Evolutionary conservation across 2,113 vertebrate species (phyloP).

Genomic region (Oceanodroma tethys): DNA sequence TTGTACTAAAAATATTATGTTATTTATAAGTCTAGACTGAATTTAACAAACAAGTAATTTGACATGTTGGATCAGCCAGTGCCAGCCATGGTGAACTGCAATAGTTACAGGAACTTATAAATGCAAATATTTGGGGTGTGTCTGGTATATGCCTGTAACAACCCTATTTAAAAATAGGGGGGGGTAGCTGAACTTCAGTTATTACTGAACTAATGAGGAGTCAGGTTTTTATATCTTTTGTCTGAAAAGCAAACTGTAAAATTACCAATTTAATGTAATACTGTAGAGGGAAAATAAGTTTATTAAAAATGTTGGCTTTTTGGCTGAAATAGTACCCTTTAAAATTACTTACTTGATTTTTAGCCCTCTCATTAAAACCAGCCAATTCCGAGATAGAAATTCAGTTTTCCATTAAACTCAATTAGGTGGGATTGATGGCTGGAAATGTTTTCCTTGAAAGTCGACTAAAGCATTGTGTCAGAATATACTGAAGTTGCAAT

Average conservation of each 20-base stretch:
- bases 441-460: not conserved
- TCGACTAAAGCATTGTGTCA: not conserved
- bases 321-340: not conserved
- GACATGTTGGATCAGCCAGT: not conserved
- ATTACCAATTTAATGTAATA: not conserved
- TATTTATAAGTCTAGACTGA: constrained; percentile 59
- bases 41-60: not conserved
- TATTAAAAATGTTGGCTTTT: not conserved
- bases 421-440: not conserved
- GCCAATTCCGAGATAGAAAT: not conserved
- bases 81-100: not conserved
- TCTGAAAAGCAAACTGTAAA: not conserved
- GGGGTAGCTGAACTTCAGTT: not conserved
- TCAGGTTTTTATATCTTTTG: not conserved
- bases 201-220: not conserved
- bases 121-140: constrained; percentile 2
- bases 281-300: not conserved
- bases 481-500: not conserved
- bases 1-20: constrained; percentile 42
- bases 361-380: not conserved
- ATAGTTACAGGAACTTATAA: not conserved
- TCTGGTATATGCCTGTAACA: not conserved
- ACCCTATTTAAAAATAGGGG: not conserved
- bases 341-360: not conserved
- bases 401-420: not conserved